These are phyloP conservation scores for Thamnophis sirtalis DNA, from an alignment of 2,113 vertebrate species.

Conservation along the genomic window DNA sequence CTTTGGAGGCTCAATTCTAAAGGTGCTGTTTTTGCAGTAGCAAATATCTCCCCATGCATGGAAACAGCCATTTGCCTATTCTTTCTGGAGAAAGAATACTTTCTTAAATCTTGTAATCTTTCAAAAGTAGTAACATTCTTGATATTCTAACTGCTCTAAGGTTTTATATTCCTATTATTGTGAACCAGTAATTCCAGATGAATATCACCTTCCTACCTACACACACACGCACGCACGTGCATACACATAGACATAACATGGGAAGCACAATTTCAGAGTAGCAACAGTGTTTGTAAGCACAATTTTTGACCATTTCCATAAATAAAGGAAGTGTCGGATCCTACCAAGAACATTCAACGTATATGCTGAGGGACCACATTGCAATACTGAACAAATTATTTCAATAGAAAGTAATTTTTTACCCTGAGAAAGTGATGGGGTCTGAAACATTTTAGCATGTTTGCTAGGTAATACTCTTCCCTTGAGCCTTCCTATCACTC, in stretches of 20 bases:
- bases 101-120: not conserved
- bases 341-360: not conserved
- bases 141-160: not conserved
- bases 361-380: not conserved
- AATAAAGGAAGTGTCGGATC: not conserved
- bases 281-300: not conserved
- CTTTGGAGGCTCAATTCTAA: not conserved
- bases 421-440: not conserved
- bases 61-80: not conserved
- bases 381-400: not conserved
- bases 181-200: not conserved
- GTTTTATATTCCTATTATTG: not conserved
- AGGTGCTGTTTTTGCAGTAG: not conserved
- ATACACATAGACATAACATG: too few species aligned
- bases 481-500: not conserved
- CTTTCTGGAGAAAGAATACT: not conserved
- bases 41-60: not conserved
- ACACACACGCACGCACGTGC: too few species aligned
- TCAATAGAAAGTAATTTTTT: not conserved
- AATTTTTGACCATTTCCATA: not conserved
- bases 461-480: not conserved
- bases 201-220: not conserved
- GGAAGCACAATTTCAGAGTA: not conserved
- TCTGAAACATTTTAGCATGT: not conserved
- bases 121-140: not conserved